Percentiles rank a stretch among this genome's conserved stretches.
These are phyloP conservation scores for Amorpha juglandis DNA, from an alignment of 2,888 invertebrate genomes.

Conservation along the genomic window DNA sequence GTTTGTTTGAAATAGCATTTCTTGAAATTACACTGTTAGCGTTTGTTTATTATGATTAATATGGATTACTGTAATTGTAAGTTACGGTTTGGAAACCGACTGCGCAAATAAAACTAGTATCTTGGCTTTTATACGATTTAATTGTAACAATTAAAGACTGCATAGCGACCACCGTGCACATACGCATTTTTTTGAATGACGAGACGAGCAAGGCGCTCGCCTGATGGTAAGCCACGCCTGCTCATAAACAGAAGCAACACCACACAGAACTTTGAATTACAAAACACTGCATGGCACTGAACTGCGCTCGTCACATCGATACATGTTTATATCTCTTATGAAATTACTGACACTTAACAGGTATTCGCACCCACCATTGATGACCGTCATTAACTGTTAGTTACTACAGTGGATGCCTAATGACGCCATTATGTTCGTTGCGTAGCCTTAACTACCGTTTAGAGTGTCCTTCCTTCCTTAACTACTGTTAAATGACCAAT, in stretches of 20 bases:
- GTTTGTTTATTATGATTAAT: constrained; percentile 9
- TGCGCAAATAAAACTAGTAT: not conserved
- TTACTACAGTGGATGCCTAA: not conserved
- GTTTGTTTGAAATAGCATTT: constrained; percentile 2
- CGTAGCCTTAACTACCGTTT: not conserved
- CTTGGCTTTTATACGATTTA: too few species aligned
- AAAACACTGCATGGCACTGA: too few species aligned
- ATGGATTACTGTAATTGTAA: constrained; percentile 5
- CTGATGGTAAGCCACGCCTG: too few species aligned
- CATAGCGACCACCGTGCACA: too few species aligned
- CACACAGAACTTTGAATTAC: too few species aligned
- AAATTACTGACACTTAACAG: not conserved
- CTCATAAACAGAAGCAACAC: too few species aligned
- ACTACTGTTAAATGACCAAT: not conserved
- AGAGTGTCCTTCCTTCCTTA: not conserved
- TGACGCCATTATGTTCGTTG: constrained; percentile 10
- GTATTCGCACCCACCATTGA: not conserved
- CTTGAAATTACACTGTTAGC: not conserved
- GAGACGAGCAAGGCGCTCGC: too few species aligned
- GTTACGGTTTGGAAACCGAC: not conserved
- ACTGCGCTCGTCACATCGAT: too few species aligned
- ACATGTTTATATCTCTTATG: not conserved
- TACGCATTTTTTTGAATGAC: too few species aligned
- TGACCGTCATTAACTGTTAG: not conserved
- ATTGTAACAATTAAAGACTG: too few species aligned